These are phyloP conservation scores for Himalopsyche japonica DNA, from an alignment of 2,888 invertebrate species.

Conservation along the genomic window DNA sequence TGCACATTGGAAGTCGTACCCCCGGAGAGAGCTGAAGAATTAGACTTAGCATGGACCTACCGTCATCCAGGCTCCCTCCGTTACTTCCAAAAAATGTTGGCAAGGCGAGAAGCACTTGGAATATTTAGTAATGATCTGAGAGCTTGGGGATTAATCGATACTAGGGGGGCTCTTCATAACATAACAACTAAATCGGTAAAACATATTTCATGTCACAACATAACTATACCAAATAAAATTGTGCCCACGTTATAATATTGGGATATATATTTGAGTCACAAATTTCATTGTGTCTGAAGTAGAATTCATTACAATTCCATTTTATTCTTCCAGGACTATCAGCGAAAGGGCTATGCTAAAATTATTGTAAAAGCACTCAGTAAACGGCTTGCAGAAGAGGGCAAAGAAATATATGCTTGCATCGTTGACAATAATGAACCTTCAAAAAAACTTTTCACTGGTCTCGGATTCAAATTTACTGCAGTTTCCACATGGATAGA, in stretches of 20 bases:
- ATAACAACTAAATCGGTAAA: neutral
- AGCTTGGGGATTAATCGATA: conserved; percentile 25
- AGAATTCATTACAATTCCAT: no score
- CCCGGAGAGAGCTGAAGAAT: conserved; percentile 13
- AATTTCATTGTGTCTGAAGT: no score
- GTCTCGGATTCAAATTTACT: conserved; percentile 19
- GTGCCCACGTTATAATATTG: no score
- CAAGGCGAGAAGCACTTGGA: neutral
- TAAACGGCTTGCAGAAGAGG: conserved; percentile 9
- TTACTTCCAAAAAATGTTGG: conserved; percentile 22
- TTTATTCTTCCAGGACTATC: conserved; percentile 16
- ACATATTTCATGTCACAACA: neutral
- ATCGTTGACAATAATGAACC: conserved; percentile 12
- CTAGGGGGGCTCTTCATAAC: conserved; percentile 26
- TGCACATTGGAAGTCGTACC: no score
- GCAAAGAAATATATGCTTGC: conserved; percentile 21
- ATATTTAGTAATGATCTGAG: conserved; percentile 8
- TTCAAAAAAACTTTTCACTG: conserved; percentile 24
- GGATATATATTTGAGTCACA: no score
- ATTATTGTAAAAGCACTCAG: conserved; percentile 19
- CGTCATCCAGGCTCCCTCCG: conserved; percentile 19
- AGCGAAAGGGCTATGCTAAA: conserved; percentile 28
- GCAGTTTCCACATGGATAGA: neutral
- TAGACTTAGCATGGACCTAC: conserved; percentile 27
- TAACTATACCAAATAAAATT: no score